These are phyloP conservation scores for Antrozous pallidus DNA, from an alignment of 2,797 vertebrate genomes.

Conservation along the genomic window DNA sequence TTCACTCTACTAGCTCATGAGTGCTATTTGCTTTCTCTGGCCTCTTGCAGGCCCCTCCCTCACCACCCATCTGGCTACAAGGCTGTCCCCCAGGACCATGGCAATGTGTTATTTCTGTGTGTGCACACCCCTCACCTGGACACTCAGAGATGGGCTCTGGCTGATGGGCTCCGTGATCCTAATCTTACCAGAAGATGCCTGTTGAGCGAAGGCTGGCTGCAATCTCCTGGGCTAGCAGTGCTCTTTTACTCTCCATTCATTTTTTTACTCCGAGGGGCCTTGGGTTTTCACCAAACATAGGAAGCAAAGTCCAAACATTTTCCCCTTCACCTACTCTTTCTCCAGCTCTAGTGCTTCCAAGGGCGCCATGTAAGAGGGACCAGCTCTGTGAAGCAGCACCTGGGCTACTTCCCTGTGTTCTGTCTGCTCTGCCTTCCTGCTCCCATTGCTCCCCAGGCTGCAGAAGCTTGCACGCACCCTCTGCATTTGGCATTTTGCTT, in stretches of 20 bases:
- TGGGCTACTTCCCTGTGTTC: background rate
- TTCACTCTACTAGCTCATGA: background rate
- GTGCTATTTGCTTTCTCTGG: background rate
- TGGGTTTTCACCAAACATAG: background rate
- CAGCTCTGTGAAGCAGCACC: background rate
- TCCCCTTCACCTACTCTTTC: background rate
- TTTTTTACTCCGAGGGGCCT: background rate
- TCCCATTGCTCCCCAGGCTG: background rate
- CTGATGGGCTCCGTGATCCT: background rate
- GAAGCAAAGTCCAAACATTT: background rate
- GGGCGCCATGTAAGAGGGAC: background rate
- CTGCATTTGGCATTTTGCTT: background rate
- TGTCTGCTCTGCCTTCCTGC: background rate
- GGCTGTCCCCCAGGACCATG: fast-evolving
- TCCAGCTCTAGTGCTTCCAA: background rate
- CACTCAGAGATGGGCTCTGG: background rate
- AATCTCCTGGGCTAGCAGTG: fast-evolving
- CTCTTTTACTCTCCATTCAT: background rate
- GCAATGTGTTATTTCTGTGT: background rate
- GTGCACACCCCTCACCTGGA: background rate
- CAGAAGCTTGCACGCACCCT: background rate
- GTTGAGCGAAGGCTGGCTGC: background rate
- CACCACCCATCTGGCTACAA: background rate
- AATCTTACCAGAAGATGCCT: background rate
- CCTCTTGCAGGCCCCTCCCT: background rate